phyloP scores from a whole-genome alignment of 2,113 vertebrate genomes.

The Podarcis raffonei region DNA sequence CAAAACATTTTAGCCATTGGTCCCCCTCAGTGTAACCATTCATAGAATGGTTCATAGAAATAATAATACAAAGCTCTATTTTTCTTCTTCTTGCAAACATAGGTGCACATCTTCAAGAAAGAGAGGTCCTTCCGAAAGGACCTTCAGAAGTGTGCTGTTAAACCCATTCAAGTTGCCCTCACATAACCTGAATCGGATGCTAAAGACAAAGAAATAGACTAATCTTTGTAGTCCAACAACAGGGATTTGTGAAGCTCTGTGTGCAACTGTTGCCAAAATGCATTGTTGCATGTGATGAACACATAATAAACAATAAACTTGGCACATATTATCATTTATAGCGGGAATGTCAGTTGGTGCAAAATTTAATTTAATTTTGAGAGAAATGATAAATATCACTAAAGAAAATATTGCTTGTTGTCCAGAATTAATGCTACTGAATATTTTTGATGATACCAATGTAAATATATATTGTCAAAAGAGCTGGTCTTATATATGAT shows the following conservation, averaged over 20 bases:
- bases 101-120: conserved; percentile 21
- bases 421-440: no score
- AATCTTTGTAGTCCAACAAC: conserved; percentile 24
- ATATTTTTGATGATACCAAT: no score
- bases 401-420: no score
- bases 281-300: not conserved
- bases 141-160: conserved; percentile 10
- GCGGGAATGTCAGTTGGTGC: no score
- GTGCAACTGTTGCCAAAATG: conserved; percentile 25
- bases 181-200: not conserved
- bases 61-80: conserved; percentile 14
- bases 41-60: no score
- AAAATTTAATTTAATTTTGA: no score
- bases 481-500: no score
- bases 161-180: not conserved
- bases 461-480: no score
- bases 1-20: no score
- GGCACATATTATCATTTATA: no score
- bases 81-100: conserved; percentile 43
- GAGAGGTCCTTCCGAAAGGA: conserved; percentile 26
- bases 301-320: not conserved
- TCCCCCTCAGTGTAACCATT: no score
- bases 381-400: no score
- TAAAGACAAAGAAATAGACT: conserved; percentile 33
- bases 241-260: conserved; percentile 9